phyloP scores from a whole-genome alignment of 2,888 invertebrate species.

The Carabus problematicus region DNA sequence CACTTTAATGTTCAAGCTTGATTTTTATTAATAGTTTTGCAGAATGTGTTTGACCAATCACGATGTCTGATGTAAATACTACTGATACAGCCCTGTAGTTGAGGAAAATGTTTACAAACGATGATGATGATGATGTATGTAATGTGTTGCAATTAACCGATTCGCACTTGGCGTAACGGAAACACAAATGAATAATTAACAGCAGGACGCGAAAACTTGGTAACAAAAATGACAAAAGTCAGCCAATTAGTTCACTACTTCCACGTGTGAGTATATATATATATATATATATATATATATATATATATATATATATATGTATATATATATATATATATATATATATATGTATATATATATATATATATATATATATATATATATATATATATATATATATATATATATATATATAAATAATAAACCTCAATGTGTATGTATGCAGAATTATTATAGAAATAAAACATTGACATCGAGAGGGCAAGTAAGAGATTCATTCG shows the following conservation, averaged over 20 bases:
- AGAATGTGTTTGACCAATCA: background rate
- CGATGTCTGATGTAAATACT: background rate
- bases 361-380: no score
- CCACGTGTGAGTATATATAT: no score
- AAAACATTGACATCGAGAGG: no score
- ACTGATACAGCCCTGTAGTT: background rate
- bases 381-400: no score
- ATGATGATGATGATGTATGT: background rate
- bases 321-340: no score
- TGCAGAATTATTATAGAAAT: no score
- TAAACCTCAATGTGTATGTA: no score
- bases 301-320: no score
- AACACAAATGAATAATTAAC: conserved; percentile 39
- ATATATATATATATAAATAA: no score
- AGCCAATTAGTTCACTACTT: conserved; percentile 38
- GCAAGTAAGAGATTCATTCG: background rate
- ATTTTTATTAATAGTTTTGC: background rate
- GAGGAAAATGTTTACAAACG: conserved; percentile 9
- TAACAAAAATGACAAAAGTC: conserved; percentile 33
- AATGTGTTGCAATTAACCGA: conserved; percentile 5
- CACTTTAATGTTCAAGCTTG: background rate
- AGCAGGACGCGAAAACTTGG: conserved; percentile 35
- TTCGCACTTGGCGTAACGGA: conserved; percentile 24
- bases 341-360: no score
- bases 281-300: no score